Conservation (phyloP, 1,140 invertebrate genomes). For the Pteromalus puparum region DNA sequence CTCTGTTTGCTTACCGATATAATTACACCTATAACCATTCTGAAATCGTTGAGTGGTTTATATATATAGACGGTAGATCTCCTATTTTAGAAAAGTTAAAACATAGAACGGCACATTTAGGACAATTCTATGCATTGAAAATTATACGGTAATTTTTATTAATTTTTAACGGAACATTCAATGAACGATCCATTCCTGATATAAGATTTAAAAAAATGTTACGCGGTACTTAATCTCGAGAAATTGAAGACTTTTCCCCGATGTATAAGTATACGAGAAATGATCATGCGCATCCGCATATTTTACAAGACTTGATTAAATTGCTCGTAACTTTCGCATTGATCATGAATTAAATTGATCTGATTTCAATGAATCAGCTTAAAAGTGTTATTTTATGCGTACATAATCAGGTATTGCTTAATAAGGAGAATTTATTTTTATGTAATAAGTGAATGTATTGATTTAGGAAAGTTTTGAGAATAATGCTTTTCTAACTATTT, state of each 20-base stretch:
- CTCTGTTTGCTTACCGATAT: neutral
- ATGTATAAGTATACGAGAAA: constrained; percentile 41
- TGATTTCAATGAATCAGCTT: constrained; percentile 21
- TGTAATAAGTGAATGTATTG: constrained; percentile 1
- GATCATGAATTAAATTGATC: neutral
- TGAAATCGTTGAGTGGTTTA: neutral
- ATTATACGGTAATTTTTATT: neutral
- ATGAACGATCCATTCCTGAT: constrained; percentile 41
- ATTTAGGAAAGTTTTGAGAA: neutral
- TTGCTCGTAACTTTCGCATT: constrained; percentile 17
- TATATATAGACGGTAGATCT: constrained; percentile 13
- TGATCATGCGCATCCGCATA: constrained; percentile 30
- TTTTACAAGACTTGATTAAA: constrained; percentile 25
- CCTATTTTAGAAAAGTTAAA: neutral
- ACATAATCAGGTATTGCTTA: constrained; percentile 19
- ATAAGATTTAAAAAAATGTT: constrained; percentile 16
- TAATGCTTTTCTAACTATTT: constrained; percentile 23
- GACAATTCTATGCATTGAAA: constrained; percentile 36
- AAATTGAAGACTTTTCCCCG: constrained; percentile 46
- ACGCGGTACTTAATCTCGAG: constrained; percentile 45
- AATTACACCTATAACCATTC: neutral
- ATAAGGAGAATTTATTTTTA: neutral
- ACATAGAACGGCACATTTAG: neutral
- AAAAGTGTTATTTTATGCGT: neutral
- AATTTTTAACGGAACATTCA: constrained; percentile 43